Base-by-base conservation (phyloP, 2,888 invertebrate genomes). In the Argyresthia goedartella region DNA sequence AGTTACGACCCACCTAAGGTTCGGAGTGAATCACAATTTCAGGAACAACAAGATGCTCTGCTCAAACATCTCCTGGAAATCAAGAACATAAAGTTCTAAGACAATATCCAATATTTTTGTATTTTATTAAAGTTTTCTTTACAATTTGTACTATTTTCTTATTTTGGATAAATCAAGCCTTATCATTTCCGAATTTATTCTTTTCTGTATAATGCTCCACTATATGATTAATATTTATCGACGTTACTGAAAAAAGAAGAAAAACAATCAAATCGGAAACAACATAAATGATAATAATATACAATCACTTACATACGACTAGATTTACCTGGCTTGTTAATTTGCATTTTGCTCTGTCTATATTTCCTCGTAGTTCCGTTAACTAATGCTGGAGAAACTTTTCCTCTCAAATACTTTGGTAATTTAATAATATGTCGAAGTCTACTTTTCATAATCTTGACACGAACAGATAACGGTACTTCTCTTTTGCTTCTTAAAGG, bases 321-420 rank as follows among this genome's bases (percentile, higher is more conserved):
- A 25, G 25, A 25, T 25, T n/a, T n/a, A 11, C 36, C 9, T 36
- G 14, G 14, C 6, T 36, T 36, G 14, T 52, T 10, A 25, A 42
- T n/a, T 49, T 25, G 10, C 50, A 47, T 51, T 57, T 59, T 1
- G 62, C 61, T 7, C 25, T 47, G 11, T 8, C 46, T 14, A 57
- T 54, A 25, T 25, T 25, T 25, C 25, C 6, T 25, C 6, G 2
- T 25, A 25, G 25, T 25, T 25, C 25, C 25, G 25, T 25, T 2
- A 25, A 25, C 25, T 4, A 72, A 60, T n/a, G 61, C 68, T 3
- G 67, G 69, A 25, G 66, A 63, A 0, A 76, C 60, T 61, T 80
- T 79, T 4, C 71, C 69, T 60, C 70, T 66, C 11, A 79, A 62
- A 57, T 79, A 80, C 44, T 64, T 65, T 1, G 81, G 81, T 57